Percentiles rank a stretch among this genome's conserved stretches.
phyloP scores from a whole-genome alignment of 92 coral and sea anemone genomes.

The Actinernus sp. region DNA sequence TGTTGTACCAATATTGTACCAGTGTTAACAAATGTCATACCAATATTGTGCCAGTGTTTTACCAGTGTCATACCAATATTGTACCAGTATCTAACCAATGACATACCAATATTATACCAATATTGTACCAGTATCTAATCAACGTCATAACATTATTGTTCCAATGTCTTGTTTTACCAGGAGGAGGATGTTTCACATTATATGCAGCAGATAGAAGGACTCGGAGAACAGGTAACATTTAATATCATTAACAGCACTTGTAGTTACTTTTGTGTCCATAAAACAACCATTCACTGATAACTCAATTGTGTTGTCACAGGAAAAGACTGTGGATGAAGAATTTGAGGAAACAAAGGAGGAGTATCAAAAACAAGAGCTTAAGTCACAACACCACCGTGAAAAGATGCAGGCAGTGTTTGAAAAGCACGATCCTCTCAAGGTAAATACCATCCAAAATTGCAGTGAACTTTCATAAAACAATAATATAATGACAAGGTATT shows the following conservation, averaged over 20 bases:
- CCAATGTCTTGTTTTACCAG: constrained; percentile 35
- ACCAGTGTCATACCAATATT: too few relatives aligned
- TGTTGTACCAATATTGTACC: too few relatives aligned
- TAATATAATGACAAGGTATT: too few relatives aligned
- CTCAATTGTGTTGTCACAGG: constrained; percentile 4
- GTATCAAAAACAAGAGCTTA: constrained; percentile 64
- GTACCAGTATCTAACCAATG: too few relatives aligned
- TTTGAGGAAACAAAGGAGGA: constrained; percentile 63
- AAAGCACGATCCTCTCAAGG: constrained; percentile 87
- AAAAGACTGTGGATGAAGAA: constrained; percentile 44
- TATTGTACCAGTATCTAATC: neutral
- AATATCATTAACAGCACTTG: too few relatives aligned
- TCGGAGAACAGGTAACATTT: constrained; percentile 78
- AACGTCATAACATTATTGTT: too few relatives aligned
- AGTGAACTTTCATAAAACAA: too few relatives aligned
- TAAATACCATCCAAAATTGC: constrained; percentile 17
- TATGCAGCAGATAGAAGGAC: constrained; percentile 79
- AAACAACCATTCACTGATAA: neutral
- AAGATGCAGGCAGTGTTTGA: constrained; percentile 82
- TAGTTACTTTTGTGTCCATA: too few relatives aligned
- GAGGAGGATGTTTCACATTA: constrained; percentile 86
- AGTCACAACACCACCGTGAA: constrained; percentile 63
- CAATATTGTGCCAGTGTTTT: too few relatives aligned
- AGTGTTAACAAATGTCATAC: too few relatives aligned
- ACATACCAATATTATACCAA: too few relatives aligned